These are phyloP conservation scores for Thamnophis elegans DNA, from an alignment of 2,797 vertebrate genomes.

Conservation along the genomic window DNA sequence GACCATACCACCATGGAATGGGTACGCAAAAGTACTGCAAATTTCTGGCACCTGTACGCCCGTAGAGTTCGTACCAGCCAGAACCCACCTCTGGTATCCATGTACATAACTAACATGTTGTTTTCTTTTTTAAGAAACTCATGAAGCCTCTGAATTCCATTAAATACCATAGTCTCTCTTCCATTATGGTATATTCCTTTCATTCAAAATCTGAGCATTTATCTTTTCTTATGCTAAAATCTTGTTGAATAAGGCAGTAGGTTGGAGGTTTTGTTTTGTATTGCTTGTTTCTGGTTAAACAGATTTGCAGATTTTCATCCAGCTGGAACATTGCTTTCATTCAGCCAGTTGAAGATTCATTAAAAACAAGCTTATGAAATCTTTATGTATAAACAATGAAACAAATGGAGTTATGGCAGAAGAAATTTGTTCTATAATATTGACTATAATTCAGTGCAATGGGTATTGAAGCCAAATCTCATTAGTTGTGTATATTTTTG, in stretches of 20 bases:
- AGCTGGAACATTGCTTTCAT: conserved; percentile 23
- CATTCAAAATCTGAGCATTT: conserved; percentile 6
- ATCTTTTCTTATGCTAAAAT: conserved; percentile 7
- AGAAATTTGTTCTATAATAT: conserved; percentile 23
- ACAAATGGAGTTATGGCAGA: conserved; percentile 21
- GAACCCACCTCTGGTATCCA: too few species aligned
- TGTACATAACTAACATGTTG: neutral
- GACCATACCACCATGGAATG: too few species aligned
- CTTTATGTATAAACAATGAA: conserved; percentile 35
- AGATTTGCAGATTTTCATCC: conserved; percentile 28
- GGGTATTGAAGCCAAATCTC: conserved; percentile 19
- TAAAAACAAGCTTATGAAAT: conserved; percentile 34
- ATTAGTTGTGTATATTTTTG: conserved; percentile 4
- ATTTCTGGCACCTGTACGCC: too few species aligned
- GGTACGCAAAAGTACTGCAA: too few species aligned
- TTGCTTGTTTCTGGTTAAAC: conserved; percentile 8
- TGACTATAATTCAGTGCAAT: conserved; percentile 25
- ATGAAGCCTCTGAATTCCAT: neutral
- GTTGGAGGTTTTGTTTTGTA: neutral
- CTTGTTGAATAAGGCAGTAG: conserved; percentile 12
- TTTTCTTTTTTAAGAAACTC: neutral
- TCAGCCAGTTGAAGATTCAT: conserved; percentile 22
- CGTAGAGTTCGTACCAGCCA: too few species aligned
- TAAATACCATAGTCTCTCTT: neutral
- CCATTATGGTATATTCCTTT: neutral